phyloP scores from a whole-genome alignment of 2,797 vertebrate genomes.

The Anolis apletophallus region DNA sequence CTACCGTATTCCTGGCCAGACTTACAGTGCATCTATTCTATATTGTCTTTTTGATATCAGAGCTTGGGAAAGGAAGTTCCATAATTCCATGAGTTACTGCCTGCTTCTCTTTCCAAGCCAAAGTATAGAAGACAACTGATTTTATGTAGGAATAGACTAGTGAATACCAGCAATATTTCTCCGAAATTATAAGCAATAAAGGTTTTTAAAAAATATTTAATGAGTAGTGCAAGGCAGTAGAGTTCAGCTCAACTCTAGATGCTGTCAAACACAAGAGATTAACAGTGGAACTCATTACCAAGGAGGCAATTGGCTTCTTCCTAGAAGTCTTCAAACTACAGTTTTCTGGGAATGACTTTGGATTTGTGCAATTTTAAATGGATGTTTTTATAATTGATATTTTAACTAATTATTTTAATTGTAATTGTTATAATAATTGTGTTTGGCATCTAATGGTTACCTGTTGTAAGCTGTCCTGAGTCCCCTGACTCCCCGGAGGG shows the following conservation, averaged over 20 bases:
- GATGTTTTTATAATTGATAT: too few species aligned
- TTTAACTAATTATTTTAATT: too few species aligned
- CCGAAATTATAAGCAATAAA: not conserved
- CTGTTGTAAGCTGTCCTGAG: too few species aligned
- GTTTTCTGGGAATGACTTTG: not conserved
- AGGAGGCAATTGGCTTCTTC: not conserved
- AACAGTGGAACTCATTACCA: not conserved
- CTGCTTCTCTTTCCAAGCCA: not conserved
- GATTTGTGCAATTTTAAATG: too few species aligned
- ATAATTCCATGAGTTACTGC: not conserved
- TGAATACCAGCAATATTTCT: not conserved
- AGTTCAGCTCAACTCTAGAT: not conserved
- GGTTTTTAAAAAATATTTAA: not conserved
- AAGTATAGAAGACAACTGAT: conserved; percentile 29
- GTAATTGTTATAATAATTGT: too few species aligned
- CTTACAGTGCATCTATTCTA: not conserved
- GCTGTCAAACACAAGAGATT: not conserved
- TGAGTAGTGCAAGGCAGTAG: not conserved
- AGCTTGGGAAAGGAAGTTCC: not conserved
- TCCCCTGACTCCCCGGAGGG: too few species aligned
- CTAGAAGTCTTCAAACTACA: not conserved
- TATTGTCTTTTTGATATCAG: not conserved
- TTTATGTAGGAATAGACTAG: conserved; percentile 31
- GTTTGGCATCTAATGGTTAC: too few species aligned
- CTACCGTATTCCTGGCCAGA: not conserved